Base-by-base conservation (phyloP, 2,797 vertebrate genomes). In the Spinus olivaceus region DNA sequence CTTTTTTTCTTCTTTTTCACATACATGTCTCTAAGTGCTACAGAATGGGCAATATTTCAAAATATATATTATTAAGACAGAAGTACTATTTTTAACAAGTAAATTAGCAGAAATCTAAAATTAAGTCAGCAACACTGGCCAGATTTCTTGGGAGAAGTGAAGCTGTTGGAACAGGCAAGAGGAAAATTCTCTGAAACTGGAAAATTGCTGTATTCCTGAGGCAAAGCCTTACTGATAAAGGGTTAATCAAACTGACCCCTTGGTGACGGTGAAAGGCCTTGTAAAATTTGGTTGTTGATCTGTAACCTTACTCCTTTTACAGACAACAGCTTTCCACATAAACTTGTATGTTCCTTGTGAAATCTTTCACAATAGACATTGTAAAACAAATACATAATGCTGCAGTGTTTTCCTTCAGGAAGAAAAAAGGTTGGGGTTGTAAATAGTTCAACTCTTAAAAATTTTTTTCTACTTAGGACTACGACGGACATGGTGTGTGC, bases 91-190 rank as follows among this genome's bases (percentile, higher is more conserved):
- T 91, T 77, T 81, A 86, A 59, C 24, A 82, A 88, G 80, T 61
- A 83, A 79, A 86, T 88, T 66, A 93, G 35, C 65, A 86, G 67
- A 85, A 79, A 54, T 69, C 54, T 92, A 85, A 85, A 81, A 83
- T 87, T 81, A 33, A 84, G 59, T 87, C 21, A 41, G 66, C 41
- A 39, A 15, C 33, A 32, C n/a, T 44, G 49, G 47, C 59, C 47
- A 64, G 77, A 71, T 89, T 92, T 91, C 44, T 81, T 39, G 49
- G 59, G 44, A 71, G 35, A 44, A 86, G 13, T 69, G 70, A 81
- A 65, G 21, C 23, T 71, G 3, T 61, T 81, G 83, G 66, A 80
- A 72, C 17, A 65, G 35, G 44, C 23, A 79, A 84, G 41, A 46
- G 78, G 25, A 86, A 83, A 95, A 71, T 66, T 70, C 47, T 72